Conservation (phyloP, 2,888 invertebrate genomes). For the Xanthostigma xanthostigma region DNA sequence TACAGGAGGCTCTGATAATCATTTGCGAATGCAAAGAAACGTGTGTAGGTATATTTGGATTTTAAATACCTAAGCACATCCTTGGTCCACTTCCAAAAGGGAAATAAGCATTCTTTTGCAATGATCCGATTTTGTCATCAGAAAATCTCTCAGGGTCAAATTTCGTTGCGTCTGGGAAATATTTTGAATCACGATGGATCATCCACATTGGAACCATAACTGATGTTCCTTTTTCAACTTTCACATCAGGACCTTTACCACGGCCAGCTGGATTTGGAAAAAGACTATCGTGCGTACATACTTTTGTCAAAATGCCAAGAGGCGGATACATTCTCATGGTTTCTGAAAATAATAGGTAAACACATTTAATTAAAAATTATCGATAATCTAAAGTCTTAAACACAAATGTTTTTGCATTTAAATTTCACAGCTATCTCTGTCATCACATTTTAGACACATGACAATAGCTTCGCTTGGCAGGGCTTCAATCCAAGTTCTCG, state of each 20-base stretch:
- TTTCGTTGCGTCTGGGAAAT: neutral
- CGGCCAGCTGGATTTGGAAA: neutral
- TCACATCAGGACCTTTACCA: neutral
- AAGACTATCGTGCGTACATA: neutral
- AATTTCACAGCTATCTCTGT: no score
- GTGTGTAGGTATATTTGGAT: no score
- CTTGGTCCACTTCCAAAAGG: conserved; percentile 2
- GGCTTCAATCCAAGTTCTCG: no score
- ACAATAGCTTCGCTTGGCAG: no score
- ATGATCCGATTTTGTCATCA: neutral
- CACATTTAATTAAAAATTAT: no score
- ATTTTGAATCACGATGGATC: neutral
- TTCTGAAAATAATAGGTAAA: neutral
- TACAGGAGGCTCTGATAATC: no score
- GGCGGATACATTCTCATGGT: neutral
- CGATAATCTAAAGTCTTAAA: no score
- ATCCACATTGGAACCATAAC: neutral
- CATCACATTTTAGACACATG: no score
- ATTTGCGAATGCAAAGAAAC: no score
- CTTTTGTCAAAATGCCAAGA: neutral
- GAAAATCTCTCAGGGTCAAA: conserved; percentile 1
- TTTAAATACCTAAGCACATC: neutral
- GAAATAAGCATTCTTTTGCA: neutral
- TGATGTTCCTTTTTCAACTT: neutral
- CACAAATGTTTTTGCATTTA: no score